Conservation (phyloP, 2,113 vertebrate genomes). For the Eptesicus fuscus region DNA sequence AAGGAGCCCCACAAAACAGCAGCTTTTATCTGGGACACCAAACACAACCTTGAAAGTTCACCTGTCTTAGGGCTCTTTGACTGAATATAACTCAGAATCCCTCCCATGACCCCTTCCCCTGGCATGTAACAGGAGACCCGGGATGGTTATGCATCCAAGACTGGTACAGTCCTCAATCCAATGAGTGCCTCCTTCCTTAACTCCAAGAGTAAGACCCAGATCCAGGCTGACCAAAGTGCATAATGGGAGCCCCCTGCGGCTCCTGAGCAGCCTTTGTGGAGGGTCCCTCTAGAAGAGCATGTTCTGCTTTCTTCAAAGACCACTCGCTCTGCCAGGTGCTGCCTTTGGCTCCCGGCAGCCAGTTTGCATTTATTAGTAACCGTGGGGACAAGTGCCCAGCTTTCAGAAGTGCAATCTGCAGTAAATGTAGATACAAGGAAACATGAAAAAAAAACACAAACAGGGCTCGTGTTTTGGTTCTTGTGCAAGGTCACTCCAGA, state of each 20-base stretch:
- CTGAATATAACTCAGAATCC: neutral
- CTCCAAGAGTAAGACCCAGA: neutral
- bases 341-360: neutral
- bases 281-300: neutral
- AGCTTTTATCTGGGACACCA: neutral
- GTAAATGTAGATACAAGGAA: conserved; percentile 19
- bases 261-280: neutral
- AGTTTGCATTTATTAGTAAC: conserved; percentile 34
- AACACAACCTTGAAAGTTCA: neutral
- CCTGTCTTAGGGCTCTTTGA: neutral
- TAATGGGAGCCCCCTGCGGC: neutral
- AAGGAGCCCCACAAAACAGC: neutral
- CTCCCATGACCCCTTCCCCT: neutral
- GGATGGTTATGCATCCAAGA: neutral
- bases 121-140: neutral
- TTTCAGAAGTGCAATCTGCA: neutral
- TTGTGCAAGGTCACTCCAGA: neutral
- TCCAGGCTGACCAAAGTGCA: neutral
- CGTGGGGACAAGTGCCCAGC: neutral
- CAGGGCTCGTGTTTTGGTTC: neutral
- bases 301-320: neutral
- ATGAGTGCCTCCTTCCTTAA: neutral
- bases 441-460: conserved; percentile 13
- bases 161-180: neutral
- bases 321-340: neutral